These are phyloP conservation scores for Mus spretus DNA, from an alignment of 2,797 vertebrate genomes.

Conservation along the genomic window DNA sequence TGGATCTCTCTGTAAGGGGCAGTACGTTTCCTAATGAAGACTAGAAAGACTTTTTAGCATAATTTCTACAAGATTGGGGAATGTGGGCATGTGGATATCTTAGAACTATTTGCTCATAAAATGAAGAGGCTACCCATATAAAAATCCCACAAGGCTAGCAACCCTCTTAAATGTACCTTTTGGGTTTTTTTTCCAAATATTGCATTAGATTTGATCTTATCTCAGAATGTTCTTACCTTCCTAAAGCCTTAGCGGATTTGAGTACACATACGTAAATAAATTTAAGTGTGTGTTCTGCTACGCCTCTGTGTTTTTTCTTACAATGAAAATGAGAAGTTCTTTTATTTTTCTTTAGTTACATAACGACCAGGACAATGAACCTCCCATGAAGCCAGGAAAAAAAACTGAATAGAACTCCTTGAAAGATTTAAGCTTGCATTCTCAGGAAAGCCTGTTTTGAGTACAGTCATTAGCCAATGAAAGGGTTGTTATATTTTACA, in stretches of 20 bases:
- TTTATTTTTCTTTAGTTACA: slow-evolving; percentile 63
- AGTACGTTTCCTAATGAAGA: slow-evolving; percentile 43
- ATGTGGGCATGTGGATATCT: slow-evolving; percentile 3
- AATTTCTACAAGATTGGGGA: neutral
- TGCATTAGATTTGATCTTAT: slow-evolving; percentile 29
- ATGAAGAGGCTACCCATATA: neutral
- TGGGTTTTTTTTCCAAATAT: neutral
- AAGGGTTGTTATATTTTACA: slow-evolving; percentile 63
- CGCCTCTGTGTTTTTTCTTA: slow-evolving; percentile 28
- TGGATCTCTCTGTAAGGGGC: slow-evolving; percentile 95
- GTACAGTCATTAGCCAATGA: slow-evolving; percentile 71
- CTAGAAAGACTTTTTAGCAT: neutral
- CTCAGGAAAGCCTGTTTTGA: slow-evolving; percentile 57
- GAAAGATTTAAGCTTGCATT: slow-evolving; percentile 60
- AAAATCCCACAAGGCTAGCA: slow-evolving; percentile 7
- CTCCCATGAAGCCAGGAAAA: neutral
- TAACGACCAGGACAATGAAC: slow-evolving; percentile 52
- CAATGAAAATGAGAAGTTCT: neutral
- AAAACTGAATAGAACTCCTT: slow-evolving; percentile 54
- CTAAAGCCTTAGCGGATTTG: neutral
- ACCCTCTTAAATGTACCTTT: neutral
- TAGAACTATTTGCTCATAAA: slow-evolving; percentile 39
- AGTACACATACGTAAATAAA: neutral
- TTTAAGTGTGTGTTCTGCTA: neutral
- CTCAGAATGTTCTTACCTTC: slow-evolving; percentile 55